A percentile compares a stretch with the other conserved stretches of the same genome.
Conservation (phyloP, 2,888 invertebrate species). For the Amphipoea lucens region DNA sequence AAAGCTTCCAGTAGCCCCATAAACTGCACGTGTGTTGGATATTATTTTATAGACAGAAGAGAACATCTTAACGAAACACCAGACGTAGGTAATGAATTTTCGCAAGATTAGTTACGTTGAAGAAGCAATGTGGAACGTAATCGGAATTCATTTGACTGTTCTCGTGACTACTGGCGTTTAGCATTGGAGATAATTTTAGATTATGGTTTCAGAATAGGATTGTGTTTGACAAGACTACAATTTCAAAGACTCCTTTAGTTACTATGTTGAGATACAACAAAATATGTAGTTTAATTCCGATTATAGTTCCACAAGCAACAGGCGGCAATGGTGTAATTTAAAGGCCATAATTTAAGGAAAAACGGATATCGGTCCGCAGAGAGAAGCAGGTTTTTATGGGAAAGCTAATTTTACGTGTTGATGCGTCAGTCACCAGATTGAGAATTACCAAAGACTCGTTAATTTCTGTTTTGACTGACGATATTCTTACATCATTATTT, state of each 20-base stretch:
- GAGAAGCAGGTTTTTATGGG: slow-evolving; percentile 21
- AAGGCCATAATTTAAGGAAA: neutral
- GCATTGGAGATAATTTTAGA: slow-evolving; percentile 47
- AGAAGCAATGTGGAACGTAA: slow-evolving; percentile 34
- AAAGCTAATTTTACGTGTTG: slow-evolving; percentile 47
- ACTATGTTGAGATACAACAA: neutral
- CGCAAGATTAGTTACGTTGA: slow-evolving; percentile 22
- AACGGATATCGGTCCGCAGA: neutral
- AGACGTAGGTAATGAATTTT: slow-evolving; percentile 35
- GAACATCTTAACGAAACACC: slow-evolving; percentile 10
- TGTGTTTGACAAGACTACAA: neutral
- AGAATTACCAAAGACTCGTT: slow-evolving; percentile 65
- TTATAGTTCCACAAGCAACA: neutral
- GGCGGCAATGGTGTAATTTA: neutral
- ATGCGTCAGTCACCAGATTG: slow-evolving; percentile 67
- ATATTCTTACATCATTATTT: slow-evolving; percentile 83
- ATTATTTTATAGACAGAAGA: slow-evolving; percentile 31
- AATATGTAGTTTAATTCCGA: neutral
- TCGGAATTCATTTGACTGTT: slow-evolving; percentile 35
- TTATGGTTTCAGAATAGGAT: slow-evolving; percentile 22
- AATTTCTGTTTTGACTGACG: slow-evolving; percentile 62
- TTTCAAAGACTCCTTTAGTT: slow-evolving; percentile 2
- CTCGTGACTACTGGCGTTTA: slow-evolving; percentile 31
- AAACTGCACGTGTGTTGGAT: slow-evolving; percentile 44
- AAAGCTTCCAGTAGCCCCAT: slow-evolving; percentile 30